Evolutionary conservation across 2,888 invertebrate genomes (phyloP), one percentile per base, ranked within the genome.

Genomic region (Trichopoda pennipes): DNA sequence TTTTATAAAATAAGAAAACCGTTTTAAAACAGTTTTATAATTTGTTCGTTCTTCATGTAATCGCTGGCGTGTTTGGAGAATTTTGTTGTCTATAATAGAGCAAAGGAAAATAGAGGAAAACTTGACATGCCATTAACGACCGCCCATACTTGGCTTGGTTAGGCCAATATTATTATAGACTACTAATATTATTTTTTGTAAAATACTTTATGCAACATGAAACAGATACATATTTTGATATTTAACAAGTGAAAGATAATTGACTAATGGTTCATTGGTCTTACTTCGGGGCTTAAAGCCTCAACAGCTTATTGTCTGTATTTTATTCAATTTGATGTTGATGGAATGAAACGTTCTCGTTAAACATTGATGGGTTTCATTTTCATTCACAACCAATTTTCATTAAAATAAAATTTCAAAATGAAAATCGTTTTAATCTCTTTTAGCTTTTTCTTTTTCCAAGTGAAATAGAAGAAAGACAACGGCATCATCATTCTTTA

Each of bases 221-320:
- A 74, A 70, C 78, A 81, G 70, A 78, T 77, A 69, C 64, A 68
- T 73, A 68, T 73, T 69, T 73, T 63, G 23, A 64, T 69, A 78
- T 49, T 74, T 78, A 74, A 81, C 73, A 78, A 81, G 78, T 77
- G 63, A 78, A 81, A 66, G 77, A 81, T 81, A 81, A 78, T 81
- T 81, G 78, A 60, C 74, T 78, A 53, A 69, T 51, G 58, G 69
- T 78, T 81, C 51, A 53, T 78, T 51, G 17, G 6, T 32, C 32
- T 61, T 44, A 38, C 23, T 47, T 49, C 23, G 16, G 16, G 19
- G 19, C 42, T 32, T 44, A 17, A 23, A 19, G 1, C 17, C 14
- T 17, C 19, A 19, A 28, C 28, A 17, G 10, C 14, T 35, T 16
- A 44, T 60, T 58, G 10, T n/a, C 49, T 49, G 21, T n/a, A 21